phyloP scores from a whole-genome alignment of 2,797 vertebrate species.

The Macrochelys suwanniensis region DNA sequence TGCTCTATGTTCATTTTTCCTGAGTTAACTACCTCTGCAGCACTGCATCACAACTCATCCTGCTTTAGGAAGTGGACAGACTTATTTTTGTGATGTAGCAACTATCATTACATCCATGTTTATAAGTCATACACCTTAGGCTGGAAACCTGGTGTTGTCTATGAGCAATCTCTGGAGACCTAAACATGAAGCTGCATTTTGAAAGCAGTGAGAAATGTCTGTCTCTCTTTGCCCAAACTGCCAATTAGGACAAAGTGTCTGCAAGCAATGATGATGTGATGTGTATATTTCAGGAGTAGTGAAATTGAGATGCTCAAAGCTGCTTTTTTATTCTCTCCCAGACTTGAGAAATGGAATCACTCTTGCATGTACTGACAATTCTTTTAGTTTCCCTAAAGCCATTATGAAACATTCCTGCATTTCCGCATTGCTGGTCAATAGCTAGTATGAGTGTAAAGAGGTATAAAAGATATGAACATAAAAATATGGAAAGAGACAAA shows the following conservation, averaged over 20 bases:
- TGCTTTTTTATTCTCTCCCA: slow-evolving; percentile 33
- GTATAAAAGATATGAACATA: slow-evolving; percentile 37
- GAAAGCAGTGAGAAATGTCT: slow-evolving; percentile 26
- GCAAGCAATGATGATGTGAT: background rate
- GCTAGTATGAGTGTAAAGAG: slow-evolving; percentile 28
- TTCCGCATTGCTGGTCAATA: slow-evolving; percentile 55
- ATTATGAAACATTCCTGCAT: fast-evolving
- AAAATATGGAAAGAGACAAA: slow-evolving; percentile 41
- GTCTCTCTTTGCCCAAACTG: slow-evolving; percentile 49
- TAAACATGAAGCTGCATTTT: background rate
- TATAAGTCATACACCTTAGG: slow-evolving; percentile 44
- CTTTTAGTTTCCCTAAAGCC: slow-evolving; percentile 51
- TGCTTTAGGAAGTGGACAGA: background rate
- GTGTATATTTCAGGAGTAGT: background rate
- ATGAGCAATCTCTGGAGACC: slow-evolving; percentile 44
- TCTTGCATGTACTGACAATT: slow-evolving; percentile 10
- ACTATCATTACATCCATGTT: slow-evolving; percentile 40
- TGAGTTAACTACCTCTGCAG: background rate
- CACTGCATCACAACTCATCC: background rate
- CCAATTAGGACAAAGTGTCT: slow-evolving; percentile 57
- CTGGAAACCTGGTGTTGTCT: slow-evolving; percentile 35
- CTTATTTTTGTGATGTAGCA: slow-evolving; percentile 15
- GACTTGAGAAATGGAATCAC: slow-evolving; percentile 47
- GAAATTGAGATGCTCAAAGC: slow-evolving; percentile 42
- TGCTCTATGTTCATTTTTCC: background rate